Base-by-base conservation (phyloP, 2,113 vertebrate genomes). In the Panthera tigris region DNA sequence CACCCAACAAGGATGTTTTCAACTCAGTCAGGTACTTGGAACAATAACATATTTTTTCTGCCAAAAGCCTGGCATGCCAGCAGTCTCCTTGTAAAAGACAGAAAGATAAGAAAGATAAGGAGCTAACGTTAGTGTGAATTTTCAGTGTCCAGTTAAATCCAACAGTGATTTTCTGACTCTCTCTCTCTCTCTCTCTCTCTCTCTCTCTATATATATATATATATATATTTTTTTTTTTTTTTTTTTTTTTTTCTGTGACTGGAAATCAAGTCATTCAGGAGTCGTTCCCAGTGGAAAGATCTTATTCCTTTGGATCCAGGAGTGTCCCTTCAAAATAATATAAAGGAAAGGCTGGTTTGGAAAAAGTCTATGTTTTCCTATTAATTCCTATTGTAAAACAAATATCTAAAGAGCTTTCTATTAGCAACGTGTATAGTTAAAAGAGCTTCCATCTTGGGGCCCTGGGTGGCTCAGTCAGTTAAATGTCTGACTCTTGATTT, bases 351-450 rank as follows among this genome's bases (percentile, higher is more conserved):
- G 19, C 73, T 80, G 52, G 36, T 36, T 89, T 85, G 78, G 71
- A 95, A 89, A 27, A 25, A 76, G 25, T 50, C 48, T 55, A 36
- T 81, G 36, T 82, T 90, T 96, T 89, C 66, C 19, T 86, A 65
- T 52, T 69, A 66, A 74, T 63, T 78, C 87, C 92, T 97, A 91
- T 78, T 96, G 93, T 80, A 96, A 92, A 94, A 92, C 29, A 95
- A 96, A 82, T 89, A 93, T 95, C 88, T 88, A 76, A 93, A 95
- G 92, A 95, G 45, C 21, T 83, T 97, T 68, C 83, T 81, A 9
- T 76, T 84, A 87, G 78, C 61, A 82, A 39, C 57, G 23, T 57
- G 48, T 65, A 78, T 85, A 65, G 57, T 39, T 84, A 55, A 36
- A 82, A 96, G 89, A 52, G 18, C 57, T 93, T 96, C 82, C 55